These are phyloP conservation scores for Festucalex cinctus DNA, from an alignment of 2,113 vertebrate species.

Conservation along the genomic window DNA sequence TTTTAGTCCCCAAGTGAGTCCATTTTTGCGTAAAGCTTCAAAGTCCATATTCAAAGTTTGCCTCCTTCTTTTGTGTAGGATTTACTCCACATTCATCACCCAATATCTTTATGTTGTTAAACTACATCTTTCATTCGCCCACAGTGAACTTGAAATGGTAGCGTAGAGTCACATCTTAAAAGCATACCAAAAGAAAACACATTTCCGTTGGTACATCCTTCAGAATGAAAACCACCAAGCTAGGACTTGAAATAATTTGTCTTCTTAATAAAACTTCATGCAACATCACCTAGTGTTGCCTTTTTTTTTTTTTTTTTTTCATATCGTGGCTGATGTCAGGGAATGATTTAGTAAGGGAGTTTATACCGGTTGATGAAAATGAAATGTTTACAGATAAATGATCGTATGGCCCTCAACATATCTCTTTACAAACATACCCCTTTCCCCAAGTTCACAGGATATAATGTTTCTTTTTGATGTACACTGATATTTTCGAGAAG, in stretches of 20 bases:
- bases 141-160: constrained; percentile 13
- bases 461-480: constrained; percentile 29
- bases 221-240: constrained; percentile 31
- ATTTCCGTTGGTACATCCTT: constrained; percentile 30
- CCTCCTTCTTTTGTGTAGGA: constrained; percentile 19
- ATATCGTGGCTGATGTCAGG: constrained; percentile 26
- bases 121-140: constrained; percentile 3
- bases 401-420: constrained; percentile 11
- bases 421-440: not conserved
- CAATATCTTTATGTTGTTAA: not conserved
- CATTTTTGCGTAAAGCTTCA: constrained; percentile 31
- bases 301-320: constrained; percentile 16
- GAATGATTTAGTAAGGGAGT: constrained; percentile 56
- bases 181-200: constrained; percentile 7
- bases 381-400: constrained; percentile 20
- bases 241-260: constrained; percentile 14
- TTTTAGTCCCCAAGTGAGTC: constrained; percentile 43
- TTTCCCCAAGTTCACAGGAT: constrained; percentile 29
- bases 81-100: constrained; percentile 22
- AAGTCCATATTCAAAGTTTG: constrained; percentile 28
- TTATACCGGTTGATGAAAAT: constrained; percentile 15
- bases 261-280: constrained; percentile 42
- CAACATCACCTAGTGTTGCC: constrained; percentile 28
- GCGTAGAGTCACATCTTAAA: constrained; percentile 34
- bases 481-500: constrained; percentile 29